A percentile compares a stretch with the other conserved stretches of the same genome.
These are phyloP conservation scores for Premnoplex brunnescens DNA, from an alignment of 2,797 vertebrate species.

Conservation along the genomic window DNA sequence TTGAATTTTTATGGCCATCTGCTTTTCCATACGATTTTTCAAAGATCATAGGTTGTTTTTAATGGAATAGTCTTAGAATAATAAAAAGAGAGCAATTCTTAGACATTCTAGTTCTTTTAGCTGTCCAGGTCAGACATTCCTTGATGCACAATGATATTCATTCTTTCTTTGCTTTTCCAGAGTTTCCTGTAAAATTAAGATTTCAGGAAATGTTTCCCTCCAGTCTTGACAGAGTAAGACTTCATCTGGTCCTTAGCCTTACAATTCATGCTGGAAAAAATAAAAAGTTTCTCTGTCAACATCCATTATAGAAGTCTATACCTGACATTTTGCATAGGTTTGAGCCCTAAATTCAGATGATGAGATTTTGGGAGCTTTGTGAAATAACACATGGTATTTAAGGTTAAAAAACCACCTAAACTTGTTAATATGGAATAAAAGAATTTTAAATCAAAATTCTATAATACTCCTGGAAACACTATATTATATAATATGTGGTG, in stretches of 20 bases:
- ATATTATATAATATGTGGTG: neutral
- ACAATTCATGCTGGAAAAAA: neutral
- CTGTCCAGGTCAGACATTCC: neutral
- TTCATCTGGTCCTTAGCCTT: neutral
- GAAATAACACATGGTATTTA: neutral
- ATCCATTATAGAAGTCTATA: neutral
- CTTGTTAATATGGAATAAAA: neutral
- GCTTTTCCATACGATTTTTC: constrained; percentile 29
- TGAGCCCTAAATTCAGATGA: neutral
- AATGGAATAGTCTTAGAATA: neutral
- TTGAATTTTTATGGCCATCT: constrained; percentile 67
- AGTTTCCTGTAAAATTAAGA: constrained; percentile 8
- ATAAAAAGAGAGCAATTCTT: constrained; percentile 15
- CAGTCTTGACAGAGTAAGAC: neutral
- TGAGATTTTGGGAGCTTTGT: neutral
- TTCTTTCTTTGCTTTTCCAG: constrained; percentile 11
- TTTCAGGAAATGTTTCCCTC: constrained; percentile 10
- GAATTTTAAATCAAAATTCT: neutral
- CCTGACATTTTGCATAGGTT: neutral
- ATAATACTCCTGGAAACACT: neutral
- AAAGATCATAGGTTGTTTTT: constrained; percentile 15
- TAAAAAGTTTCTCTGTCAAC: neutral
- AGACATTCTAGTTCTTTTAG: neutral
- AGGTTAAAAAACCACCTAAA: neutral
- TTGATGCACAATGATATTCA: neutral